Evolutionary conservation across 2,888 invertebrate species (phyloP), one percentile per base, ranked within the genome.

Genomic region (Parelbella ahira): DNA sequence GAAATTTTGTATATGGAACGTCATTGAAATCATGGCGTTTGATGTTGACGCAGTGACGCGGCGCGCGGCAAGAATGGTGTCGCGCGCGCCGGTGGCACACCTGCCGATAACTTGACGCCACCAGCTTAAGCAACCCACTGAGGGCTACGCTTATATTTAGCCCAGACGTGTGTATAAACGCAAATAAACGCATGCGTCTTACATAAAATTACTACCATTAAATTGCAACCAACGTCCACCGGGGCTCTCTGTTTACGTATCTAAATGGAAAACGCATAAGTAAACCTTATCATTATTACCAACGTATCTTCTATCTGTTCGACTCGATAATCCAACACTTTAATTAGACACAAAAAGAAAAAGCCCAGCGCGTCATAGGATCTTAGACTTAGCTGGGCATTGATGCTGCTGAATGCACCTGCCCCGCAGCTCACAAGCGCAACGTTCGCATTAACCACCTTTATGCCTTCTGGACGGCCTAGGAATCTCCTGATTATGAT

Each of bases 81-180:
- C 53, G 53, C 47, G 47, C 47, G 47, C 48, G 50, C 41, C 49
- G 38, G 9, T 30, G 43, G 43, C 44, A 30, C 56, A 59, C 60
- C 59, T 60, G 59, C 58, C 50, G 44, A 42, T 45, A 54, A 57
- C 57, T 47, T 54, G 55, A 57, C 48, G 50, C 50, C 48, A 42
- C 49, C 45, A 44, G 43, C 41, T 39, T 30, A 18, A 44, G 33
- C 33, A 46, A 39, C 48, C 39, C 49, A 48, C 32, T 45, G 44
- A 43, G 42, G 21, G 37, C 43, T 20, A 44, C 33, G 23, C 44
- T 39, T 49, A 45, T 51, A 54, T 53, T 51, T 47, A 49, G 45
- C 45, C 24, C 45, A 37, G 43, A 32, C 42, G 27, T 46, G 38
- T 34, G 27, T 27, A 33, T 41, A 41, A 34, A 30, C 33, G 36